A percentile compares a stretch with the other conserved stretches of the same genome.
Evolutionary conservation across 2,888 invertebrate species (phyloP).

Genomic region (Trachelus tabidus): DNA sequence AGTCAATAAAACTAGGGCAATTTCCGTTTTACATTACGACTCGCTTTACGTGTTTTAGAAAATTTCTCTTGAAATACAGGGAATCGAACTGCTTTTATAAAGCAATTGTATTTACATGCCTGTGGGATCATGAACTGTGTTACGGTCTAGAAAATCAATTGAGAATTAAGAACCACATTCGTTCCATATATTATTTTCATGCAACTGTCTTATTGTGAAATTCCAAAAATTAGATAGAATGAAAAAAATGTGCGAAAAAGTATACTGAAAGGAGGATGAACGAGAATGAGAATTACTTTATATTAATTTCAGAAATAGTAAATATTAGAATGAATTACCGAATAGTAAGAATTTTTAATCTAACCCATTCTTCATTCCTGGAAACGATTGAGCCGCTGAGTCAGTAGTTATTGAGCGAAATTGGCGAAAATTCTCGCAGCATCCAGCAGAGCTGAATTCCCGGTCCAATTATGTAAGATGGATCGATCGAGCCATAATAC

Average conservation of each 20-base stretch:
- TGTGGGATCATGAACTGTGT: not conserved
- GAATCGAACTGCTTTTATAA: not conserved
- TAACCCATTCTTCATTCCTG: not conserved
- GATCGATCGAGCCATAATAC: not conserved
- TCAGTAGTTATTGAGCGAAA: not conserved
- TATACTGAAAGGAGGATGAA: not conserved
- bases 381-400: not conserved
- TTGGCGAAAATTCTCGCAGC: not conserved
- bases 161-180: not conserved
- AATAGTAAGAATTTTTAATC: too few relatives aligned
- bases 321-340: too few relatives aligned
- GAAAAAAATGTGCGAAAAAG: not conserved
- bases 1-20: not conserved
- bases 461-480: not conserved
- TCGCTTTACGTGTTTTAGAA: not conserved
- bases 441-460: not conserved
- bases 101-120: not conserved
- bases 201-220: not conserved
- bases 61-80: not conserved
- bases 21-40: not conserved
- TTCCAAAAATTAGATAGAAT: not conserved
- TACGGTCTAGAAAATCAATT: not conserved
- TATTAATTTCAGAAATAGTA: too few relatives aligned
- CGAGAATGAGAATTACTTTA: too few relatives aligned
- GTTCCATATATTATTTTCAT: not conserved